Conservation (phyloP, 2,888 invertebrate species). For the Drosophila lacicola region DNA sequence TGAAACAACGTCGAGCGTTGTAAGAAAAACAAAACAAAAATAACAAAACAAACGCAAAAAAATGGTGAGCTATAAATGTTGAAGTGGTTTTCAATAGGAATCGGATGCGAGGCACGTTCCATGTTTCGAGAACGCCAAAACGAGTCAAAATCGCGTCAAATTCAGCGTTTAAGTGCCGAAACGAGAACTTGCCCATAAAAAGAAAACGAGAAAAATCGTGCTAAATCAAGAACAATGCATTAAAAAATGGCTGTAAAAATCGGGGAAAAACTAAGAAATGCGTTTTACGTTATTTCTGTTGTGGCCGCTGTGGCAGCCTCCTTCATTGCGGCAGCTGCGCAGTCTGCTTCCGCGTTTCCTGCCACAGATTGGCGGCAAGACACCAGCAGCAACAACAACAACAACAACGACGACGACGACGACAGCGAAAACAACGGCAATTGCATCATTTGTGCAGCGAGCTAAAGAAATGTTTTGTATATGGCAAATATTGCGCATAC, state of each 20-base stretch:
- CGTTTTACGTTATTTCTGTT: slow-evolving; percentile 54
- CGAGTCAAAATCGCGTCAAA: slow-evolving; percentile 34
- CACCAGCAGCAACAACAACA: slow-evolving; percentile 22
- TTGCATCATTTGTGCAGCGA: slow-evolving; percentile 66
- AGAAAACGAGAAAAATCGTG: slow-evolving; percentile 9
- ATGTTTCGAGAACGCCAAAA: slow-evolving; percentile 41
- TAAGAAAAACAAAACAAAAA: slow-evolving; percentile 17
- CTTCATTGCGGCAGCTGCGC: slow-evolving; percentile 20
- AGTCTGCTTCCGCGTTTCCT: slow-evolving; percentile 53
- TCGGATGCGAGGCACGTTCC: slow-evolving; percentile 68
- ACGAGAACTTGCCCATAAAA: slow-evolving; percentile 44
- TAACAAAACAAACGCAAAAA: slow-evolving; percentile 4
- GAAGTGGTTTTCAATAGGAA: slow-evolving; percentile 35
- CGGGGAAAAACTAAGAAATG: slow-evolving; percentile 3
- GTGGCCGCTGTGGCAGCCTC: slow-evolving; percentile 46
- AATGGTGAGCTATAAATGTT: slow-evolving; percentile 26
- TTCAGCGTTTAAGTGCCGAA: slow-evolving; percentile 34
- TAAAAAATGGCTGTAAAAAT: slow-evolving; percentile 6
- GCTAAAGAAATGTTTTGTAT: slow-evolving; percentile 32
- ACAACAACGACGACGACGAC: slow-evolving; percentile 22
- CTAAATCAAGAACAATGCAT: slow-evolving; percentile 1
- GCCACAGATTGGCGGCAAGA: slow-evolving; percentile 29
- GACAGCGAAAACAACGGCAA: slow-evolving; percentile 35
- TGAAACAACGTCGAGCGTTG: slow-evolving; percentile 27
- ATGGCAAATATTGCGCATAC: slow-evolving; percentile 66